A percentile compares a stretch with the other conserved stretches of the same genome.
These are phyloP conservation scores for Lytechinus variegatus DNA, from an alignment of 35 echinoderm and acorn worm genomes.

Conservation along the genomic window DNA sequence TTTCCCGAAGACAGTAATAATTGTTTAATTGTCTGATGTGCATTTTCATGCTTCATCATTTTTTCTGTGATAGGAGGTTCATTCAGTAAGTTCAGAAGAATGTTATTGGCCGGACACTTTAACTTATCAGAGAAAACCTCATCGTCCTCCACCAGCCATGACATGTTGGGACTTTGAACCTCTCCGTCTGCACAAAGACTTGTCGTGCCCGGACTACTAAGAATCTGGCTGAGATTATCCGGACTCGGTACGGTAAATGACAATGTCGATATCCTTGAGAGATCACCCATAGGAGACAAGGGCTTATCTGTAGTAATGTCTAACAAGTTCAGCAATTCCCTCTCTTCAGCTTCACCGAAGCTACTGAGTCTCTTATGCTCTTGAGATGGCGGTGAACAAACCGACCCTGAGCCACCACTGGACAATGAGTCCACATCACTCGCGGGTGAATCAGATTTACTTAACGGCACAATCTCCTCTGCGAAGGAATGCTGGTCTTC, in stretches of 20 bases:
- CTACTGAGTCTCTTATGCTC: slow-evolving; percentile 22
- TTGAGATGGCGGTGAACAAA: slow-evolving; percentile 68
- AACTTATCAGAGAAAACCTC: slow-evolving; percentile 16
- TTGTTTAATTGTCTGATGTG: slow-evolving; percentile 48
- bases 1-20: slow-evolving; percentile 11
- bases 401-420: slow-evolving; percentile 63
- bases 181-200: slow-evolving; percentile 53
- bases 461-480: background rate
- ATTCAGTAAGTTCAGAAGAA: slow-evolving; percentile 47
- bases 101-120: slow-evolving; percentile 41
- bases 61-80: slow-evolving; percentile 14
- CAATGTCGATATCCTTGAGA: slow-evolving; percentile 19
- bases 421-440: slow-evolving; percentile 84
- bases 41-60: background rate
- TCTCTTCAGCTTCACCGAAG: slow-evolving; percentile 63
- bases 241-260: slow-evolving; percentile 78
- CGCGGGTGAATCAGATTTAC: slow-evolving; percentile 72
- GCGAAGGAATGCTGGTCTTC: background rate
- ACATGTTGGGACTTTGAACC: slow-evolving; percentile 63
- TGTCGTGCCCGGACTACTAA: slow-evolving; percentile 56
- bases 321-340: slow-evolving; percentile 60
- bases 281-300: background rate
- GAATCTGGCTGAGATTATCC: slow-evolving; percentile 70
- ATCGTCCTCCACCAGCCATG: slow-evolving; percentile 42
- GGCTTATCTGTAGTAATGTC: slow-evolving; percentile 69